phyloP scores from a whole-genome alignment of 2,888 invertebrate genomes.

The Eutolmus rufibarbis region DNA sequence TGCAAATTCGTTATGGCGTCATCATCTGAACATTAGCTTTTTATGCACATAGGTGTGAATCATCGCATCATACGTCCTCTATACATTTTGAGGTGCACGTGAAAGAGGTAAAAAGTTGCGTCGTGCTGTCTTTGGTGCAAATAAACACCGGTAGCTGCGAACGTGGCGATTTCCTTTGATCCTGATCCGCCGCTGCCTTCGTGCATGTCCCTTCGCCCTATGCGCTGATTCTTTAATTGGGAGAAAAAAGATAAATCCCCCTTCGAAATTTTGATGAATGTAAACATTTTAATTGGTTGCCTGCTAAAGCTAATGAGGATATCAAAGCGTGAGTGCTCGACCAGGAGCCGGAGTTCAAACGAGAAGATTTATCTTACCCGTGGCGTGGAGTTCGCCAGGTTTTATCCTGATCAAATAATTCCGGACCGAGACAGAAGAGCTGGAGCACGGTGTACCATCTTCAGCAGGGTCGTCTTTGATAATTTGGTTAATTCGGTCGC shows the following conservation, averaged over 20 bases:
- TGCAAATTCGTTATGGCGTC: not conserved
- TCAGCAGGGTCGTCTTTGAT: not conserved
- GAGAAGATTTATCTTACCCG: not conserved
- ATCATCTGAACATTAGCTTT: not conserved
- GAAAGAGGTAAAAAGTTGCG: not conserved
- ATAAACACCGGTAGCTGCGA: not conserved
- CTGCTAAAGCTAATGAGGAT: not conserved
- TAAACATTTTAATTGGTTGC: conserved; percentile 17
- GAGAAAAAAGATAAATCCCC: not conserved
- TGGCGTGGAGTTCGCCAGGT: not conserved
- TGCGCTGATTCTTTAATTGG: not conserved
- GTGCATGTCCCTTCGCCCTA: not conserved
- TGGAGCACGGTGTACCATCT: not conserved
- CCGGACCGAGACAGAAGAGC: not conserved
- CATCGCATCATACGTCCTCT: not conserved
- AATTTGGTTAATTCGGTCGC: not conserved
- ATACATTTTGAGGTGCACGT: not conserved
- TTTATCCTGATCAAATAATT: not conserved
- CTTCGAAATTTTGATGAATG: conserved; percentile 2
- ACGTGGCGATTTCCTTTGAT: not conserved
- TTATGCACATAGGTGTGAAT: not conserved
- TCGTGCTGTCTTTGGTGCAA: not conserved
- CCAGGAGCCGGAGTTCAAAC: not conserved
- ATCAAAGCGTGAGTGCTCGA: conserved; percentile 1
- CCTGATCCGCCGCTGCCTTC: not conserved